phyloP scores from a whole-genome alignment of 2,888 invertebrate genomes.

The Cephonodes hylas region DNA sequence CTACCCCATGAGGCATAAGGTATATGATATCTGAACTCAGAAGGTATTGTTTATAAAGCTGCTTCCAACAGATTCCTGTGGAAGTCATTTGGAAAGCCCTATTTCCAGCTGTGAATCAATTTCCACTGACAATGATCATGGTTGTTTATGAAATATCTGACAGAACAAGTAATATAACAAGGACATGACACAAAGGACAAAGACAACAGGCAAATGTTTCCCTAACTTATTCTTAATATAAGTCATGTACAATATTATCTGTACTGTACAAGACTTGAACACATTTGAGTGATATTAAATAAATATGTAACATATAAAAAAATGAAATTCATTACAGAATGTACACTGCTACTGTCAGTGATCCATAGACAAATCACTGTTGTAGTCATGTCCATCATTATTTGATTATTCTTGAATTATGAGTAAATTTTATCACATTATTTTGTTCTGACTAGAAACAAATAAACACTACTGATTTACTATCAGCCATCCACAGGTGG shows the following conservation, averaged over 20 bases:
- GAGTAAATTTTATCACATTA: conserved; percentile 39
- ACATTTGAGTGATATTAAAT: background rate
- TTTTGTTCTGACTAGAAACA: conserved; percentile 47
- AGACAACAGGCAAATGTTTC: background rate
- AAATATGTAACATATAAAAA: background rate
- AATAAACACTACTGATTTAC: conserved; percentile 13
- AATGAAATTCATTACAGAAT: background rate
- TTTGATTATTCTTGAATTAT: background rate
- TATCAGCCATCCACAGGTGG: conserved; percentile 96
- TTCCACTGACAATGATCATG: too few species aligned
- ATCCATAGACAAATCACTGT: background rate
- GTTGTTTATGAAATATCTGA: background rate
- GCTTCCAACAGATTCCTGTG: too few species aligned
- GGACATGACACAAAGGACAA: background rate
- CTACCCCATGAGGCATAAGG: too few species aligned
- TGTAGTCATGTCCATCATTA: background rate
- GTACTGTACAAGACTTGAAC: background rate
- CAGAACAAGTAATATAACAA: background rate
- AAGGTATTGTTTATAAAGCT: too few species aligned
- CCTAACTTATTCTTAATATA: background rate
- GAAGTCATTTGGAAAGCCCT: too few species aligned
- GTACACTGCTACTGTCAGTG: background rate
- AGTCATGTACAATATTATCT: background rate
- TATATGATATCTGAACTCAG: too few species aligned
- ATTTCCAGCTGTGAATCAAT: too few species aligned